Evolutionary conservation across 1,140 invertebrate species (phyloP), one percentile per base, ranked within the genome.

Genomic region (Condylostylus longicornis): DNA sequence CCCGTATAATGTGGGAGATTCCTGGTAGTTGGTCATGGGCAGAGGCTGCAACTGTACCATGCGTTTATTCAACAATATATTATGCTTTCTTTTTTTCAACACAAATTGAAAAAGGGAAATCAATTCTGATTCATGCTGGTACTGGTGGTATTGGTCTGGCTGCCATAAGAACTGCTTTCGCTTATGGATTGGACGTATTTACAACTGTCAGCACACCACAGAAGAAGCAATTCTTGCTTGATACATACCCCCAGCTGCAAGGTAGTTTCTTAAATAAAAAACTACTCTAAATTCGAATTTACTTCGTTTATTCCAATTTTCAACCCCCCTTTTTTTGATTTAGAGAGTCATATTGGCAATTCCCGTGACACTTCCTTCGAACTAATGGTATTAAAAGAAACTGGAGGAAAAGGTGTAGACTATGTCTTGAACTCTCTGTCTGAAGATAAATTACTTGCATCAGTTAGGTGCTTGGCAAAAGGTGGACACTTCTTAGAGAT

Each of bases 141-240:
- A 77, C 77, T 38, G 86, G 86, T 17, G 86, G 83, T 19, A 81
- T 90, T n/a, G 86, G 86, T 0, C 75, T 85, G 50, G 83, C 84
- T 1, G 82, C 84, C 22, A 88, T 90, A 48, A 69, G 74, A 35
- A 71, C 89, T 15, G 81, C 81, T 0, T 63, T 86, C 4, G 66
- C 71, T 44, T 68, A 72, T 54, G 74, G 74, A 4, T 78, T 82
- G 52, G 66, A 68, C 17, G 69, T 82, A 9, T 86, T 70, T 51
- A 82, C 78, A 28, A 85, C 79, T 4, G 81, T 84, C 21, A 76
- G 75, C 27, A 76, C 77, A 1, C 51, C 67, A 12, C 71, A 81
- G 42, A 90, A 91, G 63, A 71, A 75, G 44, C 62, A 77, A 14
- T 84, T 79, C 47, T 61, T 91, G n/a, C 72, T 77, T 51, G 66